Evolutionary conservation across 64 coral and sea anemone genomes (phyloP).

Genomic region (Trachythela sp.): DNA sequence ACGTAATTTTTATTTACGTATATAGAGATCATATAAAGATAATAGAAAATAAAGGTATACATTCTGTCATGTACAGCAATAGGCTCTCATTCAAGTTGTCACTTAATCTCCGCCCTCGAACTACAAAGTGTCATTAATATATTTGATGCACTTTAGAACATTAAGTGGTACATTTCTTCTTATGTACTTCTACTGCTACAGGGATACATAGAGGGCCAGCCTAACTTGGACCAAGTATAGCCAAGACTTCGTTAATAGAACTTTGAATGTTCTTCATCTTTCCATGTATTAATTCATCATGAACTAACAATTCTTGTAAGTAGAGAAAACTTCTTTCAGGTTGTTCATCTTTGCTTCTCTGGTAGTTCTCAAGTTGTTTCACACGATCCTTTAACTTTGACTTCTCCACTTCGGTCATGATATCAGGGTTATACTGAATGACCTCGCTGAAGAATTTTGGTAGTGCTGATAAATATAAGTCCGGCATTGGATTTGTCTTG

Average conservation of each 20-base stretch:
- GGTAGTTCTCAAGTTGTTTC: neutral
- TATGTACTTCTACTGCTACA: neutral
- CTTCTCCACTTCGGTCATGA: neutral
- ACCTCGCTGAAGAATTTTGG: neutral
- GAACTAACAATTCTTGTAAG: neutral
- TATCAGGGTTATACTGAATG: neutral
- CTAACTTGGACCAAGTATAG: neutral
- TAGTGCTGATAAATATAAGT: neutral
- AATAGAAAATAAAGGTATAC: too few species aligned
- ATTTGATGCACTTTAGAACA: too few species aligned
- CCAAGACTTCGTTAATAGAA: neutral
- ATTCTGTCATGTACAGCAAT: too few species aligned
- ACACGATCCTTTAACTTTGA: neutral
- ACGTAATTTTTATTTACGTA: too few species aligned
- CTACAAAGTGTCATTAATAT: too few species aligned
- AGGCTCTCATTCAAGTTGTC: too few species aligned
- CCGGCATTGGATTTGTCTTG: neutral
- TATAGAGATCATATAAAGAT: too few species aligned
- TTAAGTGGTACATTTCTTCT: neutral
- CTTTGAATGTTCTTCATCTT: neutral
- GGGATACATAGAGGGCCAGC: neutral
- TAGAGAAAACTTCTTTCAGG: neutral
- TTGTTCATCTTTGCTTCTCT: neutral
- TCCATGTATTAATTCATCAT: neutral
- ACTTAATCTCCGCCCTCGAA: too few species aligned